A percentile compares a stretch with the other conserved stretches of the same genome.
These are phyloP conservation scores for Zeuzera pyrina DNA, from an alignment of 2,888 invertebrate species.

Conservation along the genomic window DNA sequence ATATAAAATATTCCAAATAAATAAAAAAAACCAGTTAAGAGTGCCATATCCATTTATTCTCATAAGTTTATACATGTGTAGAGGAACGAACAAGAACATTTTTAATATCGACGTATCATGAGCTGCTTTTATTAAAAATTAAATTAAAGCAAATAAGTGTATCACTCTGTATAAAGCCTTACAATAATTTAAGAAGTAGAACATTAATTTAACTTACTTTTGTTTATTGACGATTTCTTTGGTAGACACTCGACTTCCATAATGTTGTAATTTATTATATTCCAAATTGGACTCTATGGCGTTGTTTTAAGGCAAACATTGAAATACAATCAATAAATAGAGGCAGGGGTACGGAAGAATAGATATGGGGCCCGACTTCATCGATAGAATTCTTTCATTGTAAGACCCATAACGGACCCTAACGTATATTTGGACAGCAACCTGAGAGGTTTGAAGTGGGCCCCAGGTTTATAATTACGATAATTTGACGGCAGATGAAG, in stretches of 20 bases:
- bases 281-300: slow-evolving; percentile 17
- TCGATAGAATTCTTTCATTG: slow-evolving; percentile 61
- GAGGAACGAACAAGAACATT: too few species aligned
- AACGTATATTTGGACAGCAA: slow-evolving; percentile 72
- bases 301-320: slow-evolving; percentile 18
- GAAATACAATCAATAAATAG: slow-evolving; percentile 8
- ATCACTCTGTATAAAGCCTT: too few species aligned
- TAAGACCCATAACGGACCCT: slow-evolving; percentile 63
- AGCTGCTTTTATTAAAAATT: too few species aligned
- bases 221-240: slow-evolving; percentile 69
- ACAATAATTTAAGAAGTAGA: slow-evolving; percentile 34
- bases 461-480: slow-evolving; percentile 66
- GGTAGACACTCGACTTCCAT: slow-evolving; percentile 54
- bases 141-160: too few species aligned
- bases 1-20: too few species aligned
- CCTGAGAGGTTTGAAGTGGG: slow-evolving; percentile 65
- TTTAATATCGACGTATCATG: too few species aligned
- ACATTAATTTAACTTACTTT: slow-evolving; percentile 64
- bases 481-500: slow-evolving; percentile 65
- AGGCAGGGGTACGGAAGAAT: slow-evolving; percentile 60
- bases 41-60: too few species aligned
- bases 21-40: too few species aligned
- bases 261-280: slow-evolving; percentile 11
- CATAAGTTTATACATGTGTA: too few species aligned
- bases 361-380: slow-evolving; percentile 64